Base-by-base conservation (phyloP, 2,797 vertebrate genomes). In the Xiphorhynchus erythropygius region DNA sequence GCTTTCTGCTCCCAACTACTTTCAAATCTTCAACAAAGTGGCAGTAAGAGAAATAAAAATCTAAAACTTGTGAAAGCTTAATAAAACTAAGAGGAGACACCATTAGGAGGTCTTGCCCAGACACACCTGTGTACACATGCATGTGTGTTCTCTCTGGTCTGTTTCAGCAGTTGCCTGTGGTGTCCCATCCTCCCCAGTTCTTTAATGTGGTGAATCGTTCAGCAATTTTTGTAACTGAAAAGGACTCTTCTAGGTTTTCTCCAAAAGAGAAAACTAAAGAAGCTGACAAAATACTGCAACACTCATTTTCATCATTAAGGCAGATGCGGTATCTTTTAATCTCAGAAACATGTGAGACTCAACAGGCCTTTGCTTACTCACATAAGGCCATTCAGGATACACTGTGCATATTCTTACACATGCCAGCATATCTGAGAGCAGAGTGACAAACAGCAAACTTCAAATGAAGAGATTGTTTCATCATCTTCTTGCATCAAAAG, bases 361-460 rank as follows among this genome's bases (percentile, higher is more conserved):
- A 73, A 41, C 22, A 77, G 75, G 53, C 2, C 0, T 64, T 83
- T 89, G 47, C 42, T 91, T 55, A 41, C 62, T 90, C 68, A 69
- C 32, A 18, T 37, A 8, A 10, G 18, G n/a, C 50, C 82, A 67
- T 37, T 5, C n/a, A 53, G 71, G 81, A 37, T 63, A 63, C 47
- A 33, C 37, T n/a, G n/a, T 17, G 32, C 21, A 4, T 30, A 37
- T 73, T 75, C 89, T 64, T 32, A n/a, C 82, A 37, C 52, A 22
- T 24, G 18, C 37, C 68, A 82, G 62, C 50, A 15, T 11, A 2
- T 92, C 84, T 73, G 52, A 88, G 76, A 85, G n/a, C 84, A 94
- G 23, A 63, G 55, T 89, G 85, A 81, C 79, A 65, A 80, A 91
- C 55, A 50, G 32, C 73, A 84, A 93, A 83, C 84, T 77, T 93